Conservation (phyloP, 2,113 vertebrate species). For the Furnarius figulus region DNA sequence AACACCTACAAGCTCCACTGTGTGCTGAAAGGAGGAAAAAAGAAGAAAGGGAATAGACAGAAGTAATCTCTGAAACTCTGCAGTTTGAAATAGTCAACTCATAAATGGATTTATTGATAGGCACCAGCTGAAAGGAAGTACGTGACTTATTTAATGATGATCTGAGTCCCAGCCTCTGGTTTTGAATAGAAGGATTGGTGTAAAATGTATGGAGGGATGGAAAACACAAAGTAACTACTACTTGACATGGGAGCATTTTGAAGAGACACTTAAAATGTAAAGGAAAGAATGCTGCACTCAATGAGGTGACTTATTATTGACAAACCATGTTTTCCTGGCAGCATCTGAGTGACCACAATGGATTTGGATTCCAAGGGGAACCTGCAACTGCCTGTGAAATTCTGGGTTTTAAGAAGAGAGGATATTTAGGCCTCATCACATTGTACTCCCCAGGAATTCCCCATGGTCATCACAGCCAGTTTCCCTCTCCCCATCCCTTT, state of each 20-base stretch:
- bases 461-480: not conserved
- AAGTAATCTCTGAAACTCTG: not conserved
- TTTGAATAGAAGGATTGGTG: not conserved
- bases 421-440: not conserved
- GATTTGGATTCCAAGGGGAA: not conserved
- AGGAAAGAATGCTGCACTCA: not conserved
- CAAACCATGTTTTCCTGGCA: not conserved
- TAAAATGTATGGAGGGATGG: not conserved
- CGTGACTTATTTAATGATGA: not conserved
- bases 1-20: not conserved
- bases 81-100: not conserved
- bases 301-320: not conserved
- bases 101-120: not conserved
- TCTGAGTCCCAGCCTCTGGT: not conserved
- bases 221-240: not conserved
- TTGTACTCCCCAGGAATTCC: not conserved
- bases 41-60: not conserved
- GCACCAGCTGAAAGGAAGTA: not conserved
- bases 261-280: not conserved
- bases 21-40: not conserved
- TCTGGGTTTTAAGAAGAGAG: not conserved
- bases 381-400: not conserved
- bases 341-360: not conserved
- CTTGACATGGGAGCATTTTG: not conserved
- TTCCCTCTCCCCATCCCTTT: not conserved